Conservation (phyloP, 23 tunicate species). For the Clavelina lepadiformis region DNA sequence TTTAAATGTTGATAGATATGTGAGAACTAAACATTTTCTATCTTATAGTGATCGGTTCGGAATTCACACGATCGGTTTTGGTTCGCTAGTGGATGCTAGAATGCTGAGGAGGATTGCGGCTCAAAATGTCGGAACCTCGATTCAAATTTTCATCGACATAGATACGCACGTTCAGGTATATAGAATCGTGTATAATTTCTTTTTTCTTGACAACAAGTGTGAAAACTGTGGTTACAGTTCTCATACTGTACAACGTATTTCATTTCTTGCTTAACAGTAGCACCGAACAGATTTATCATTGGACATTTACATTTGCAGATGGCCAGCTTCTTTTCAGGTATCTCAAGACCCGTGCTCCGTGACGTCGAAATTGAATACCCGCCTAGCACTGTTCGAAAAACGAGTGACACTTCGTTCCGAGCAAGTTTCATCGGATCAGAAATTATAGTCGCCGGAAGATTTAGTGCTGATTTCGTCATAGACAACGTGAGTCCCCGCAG, state of each 20-base stretch:
- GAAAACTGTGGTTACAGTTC: not conserved
- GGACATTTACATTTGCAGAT: not conserved
- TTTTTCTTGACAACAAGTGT: not conserved
- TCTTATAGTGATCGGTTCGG: slow-evolving; percentile 22
- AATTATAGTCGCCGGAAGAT: not conserved
- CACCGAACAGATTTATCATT: too few relatives aligned
- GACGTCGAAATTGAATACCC: not conserved
- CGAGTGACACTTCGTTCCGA: not conserved
- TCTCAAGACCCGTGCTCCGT: not conserved
- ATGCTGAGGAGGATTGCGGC: slow-evolving; percentile 29
- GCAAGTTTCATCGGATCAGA: not conserved
- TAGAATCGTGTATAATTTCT: too few relatives aligned
- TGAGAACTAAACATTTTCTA: too few relatives aligned
- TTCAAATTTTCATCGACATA: slow-evolving; percentile 39
- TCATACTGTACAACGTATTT: not conserved
- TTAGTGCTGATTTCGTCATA: too few relatives aligned
- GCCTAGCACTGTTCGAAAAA: not conserved
- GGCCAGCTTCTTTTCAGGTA: not conserved
- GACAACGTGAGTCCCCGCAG: too few relatives aligned
- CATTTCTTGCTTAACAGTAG: too few relatives aligned
- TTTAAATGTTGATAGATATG: not conserved
- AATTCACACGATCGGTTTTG: slow-evolving; percentile 51
- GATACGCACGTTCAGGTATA: slow-evolving; percentile 38
- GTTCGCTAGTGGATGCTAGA: slow-evolving; percentile 37
- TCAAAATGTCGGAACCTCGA: slow-evolving; percentile 37